A percentile compares a stretch with the other conserved stretches of the same genome.
Evolutionary conservation across 1,140 invertebrate genomes (phyloP).

Genomic region (Scaptomyza pallida): DNA sequence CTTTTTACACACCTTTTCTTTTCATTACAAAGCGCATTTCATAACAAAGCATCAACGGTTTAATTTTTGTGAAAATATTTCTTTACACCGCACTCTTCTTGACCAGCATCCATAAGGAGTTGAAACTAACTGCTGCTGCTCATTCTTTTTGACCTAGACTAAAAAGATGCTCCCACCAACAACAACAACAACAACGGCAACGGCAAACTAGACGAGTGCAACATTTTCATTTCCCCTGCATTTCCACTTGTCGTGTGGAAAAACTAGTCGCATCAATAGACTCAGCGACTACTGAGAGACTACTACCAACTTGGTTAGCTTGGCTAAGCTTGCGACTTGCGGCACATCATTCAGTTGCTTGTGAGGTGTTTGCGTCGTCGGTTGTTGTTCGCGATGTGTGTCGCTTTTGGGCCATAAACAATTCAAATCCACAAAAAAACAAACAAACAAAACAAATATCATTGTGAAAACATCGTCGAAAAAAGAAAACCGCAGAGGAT

Average conservation of each 20-base stretch:
- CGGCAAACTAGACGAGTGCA: not conserved
- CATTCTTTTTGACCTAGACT: slow-evolving; percentile 32
- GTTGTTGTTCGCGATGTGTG: slow-evolving; percentile 63
- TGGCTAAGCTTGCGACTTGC: slow-evolving; percentile 28
- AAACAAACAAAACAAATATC: not conserved
- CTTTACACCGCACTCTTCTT: slow-evolving; percentile 2
- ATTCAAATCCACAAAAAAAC: not conserved
- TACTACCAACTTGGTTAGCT: slow-evolving; percentile 5
- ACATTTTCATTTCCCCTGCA: slow-evolving; percentile 38
- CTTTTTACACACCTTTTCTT: slow-evolving; percentile 14
- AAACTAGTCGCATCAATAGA: slow-evolving; percentile 43
- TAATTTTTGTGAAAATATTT: slow-evolving; percentile 8
- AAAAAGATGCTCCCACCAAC: not conserved
- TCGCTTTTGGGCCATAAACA: slow-evolving; percentile 4
- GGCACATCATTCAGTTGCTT: slow-evolving; percentile 67
- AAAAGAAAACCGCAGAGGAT: slow-evolving; percentile 2
- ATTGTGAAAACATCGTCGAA: not conserved
- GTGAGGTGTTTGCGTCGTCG: slow-evolving; percentile 71
- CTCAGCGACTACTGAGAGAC: not conserved
- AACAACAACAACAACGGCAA: too few species aligned
- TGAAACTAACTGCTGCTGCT: slow-evolving; percentile 8
- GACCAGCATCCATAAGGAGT: not conserved
- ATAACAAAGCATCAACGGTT: slow-evolving; percentile 22
- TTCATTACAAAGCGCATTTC: slow-evolving; percentile 43
- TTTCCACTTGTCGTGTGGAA: slow-evolving; percentile 33